phyloP scores from a whole-genome alignment of 2,888 invertebrate species.

The Zeuzera pyrina region DNA sequence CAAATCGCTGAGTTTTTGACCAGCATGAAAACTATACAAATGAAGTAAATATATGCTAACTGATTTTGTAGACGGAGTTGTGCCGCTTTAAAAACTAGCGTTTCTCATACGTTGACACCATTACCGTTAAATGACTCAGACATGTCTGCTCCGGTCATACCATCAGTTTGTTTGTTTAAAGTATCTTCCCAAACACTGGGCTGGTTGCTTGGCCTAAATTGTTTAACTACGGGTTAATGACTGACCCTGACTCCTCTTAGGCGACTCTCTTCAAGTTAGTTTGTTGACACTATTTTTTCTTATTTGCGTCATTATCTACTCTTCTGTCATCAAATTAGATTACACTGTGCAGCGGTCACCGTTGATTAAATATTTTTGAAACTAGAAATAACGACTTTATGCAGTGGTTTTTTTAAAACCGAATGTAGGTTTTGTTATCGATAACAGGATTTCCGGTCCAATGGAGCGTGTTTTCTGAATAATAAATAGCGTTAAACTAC shows the following conservation, averaged over 20 bases:
- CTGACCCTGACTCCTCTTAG: constrained; percentile 54
- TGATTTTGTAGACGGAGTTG: too few species aligned
- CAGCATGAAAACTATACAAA: too few species aligned
- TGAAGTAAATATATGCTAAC: too few species aligned
- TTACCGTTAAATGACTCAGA: constrained; percentile 37
- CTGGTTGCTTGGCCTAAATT: constrained; percentile 53
- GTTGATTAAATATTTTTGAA: too few species aligned
- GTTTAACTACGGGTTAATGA: constrained; percentile 52
- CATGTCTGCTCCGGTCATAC: constrained; percentile 29
- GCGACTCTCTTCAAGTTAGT: constrained; percentile 33
- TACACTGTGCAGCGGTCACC: constrained; percentile 1
- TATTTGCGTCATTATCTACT: constrained; percentile 15
- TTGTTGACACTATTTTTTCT: constrained; percentile 36
- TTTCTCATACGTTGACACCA: constrained; percentile 17
- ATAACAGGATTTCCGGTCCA: constrained; percentile 41
- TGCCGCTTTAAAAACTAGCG: too few species aligned
- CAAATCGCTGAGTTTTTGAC: too few species aligned
- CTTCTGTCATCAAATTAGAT: constrained; percentile 17
- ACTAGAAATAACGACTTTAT: too few species aligned
- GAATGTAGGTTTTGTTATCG: too few species aligned
- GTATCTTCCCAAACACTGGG: constrained; percentile 32
- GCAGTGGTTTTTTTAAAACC: too few species aligned
- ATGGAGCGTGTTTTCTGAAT: constrained; percentile 34
- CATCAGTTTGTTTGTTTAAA: constrained; percentile 35
- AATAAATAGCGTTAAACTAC: too few species aligned